Base-by-base conservation (phyloP, 2,888 invertebrate species). In the Drosophila siamana region DNA sequence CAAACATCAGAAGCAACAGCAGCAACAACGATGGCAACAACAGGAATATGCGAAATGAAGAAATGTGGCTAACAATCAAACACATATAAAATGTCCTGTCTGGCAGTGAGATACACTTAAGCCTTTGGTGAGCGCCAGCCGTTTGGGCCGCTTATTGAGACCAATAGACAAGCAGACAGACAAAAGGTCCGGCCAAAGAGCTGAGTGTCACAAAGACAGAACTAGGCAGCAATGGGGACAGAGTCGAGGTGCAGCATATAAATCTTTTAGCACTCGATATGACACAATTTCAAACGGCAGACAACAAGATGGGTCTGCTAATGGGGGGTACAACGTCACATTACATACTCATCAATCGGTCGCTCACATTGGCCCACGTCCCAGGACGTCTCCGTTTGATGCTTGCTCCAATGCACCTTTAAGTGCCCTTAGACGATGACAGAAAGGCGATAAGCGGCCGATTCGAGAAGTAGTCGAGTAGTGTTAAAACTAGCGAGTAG, bases 241-340 rank as follows among this genome's bases (percentile, higher is more conserved):
- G 62, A 51, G 48, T 56, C 59, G 71, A 74, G 71, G 80, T 61
- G 63, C 73, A 57, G 72, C 51, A 65, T 76, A 86, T 86, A 88
- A 86, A 88, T 84, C 88, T 83, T 82, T 79, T 78, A 88, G 81
- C 78, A 81, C 88, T 88, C 80, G 81, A 83, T 87, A 82, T 90
- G 90, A 90, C 89, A 90, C 71, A 89, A 75, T 89, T 89, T 76
- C 61, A 54, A 61, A 46, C 51, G 47, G 16, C 47, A 60, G 28
- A 2, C 52, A 28, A 33, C 9, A 33, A 30, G 24, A 15, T 24
- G 7, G 30, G 8, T 28, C 16, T 52, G 7, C 28, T 8, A 15
- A n/a, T 11, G 15, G 8, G 11, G 5, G 13, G 4, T 9, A 16
- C 11, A 9, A 41, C 33, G 60, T 77, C 77, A 68, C 67, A 63